These are phyloP conservation scores for Hyalella azteca DNA, from an alignment of 2,888 invertebrate genomes.

Conservation along the genomic window DNA sequence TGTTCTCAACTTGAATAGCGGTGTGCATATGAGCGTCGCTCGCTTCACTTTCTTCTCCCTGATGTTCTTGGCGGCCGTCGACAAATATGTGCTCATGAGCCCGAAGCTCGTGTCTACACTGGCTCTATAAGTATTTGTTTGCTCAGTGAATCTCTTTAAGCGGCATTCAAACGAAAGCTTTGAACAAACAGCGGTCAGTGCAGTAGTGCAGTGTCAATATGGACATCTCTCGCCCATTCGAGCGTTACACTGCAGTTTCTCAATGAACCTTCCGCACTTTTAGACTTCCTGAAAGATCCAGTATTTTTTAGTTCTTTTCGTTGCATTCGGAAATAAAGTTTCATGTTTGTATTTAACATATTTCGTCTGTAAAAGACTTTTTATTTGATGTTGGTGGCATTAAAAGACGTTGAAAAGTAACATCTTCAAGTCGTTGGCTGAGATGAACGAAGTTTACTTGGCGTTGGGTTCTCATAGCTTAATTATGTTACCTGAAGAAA, in stretches of 20 bases:
- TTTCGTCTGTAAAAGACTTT: too few relatives aligned
- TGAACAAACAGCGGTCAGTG: slow-evolving; percentile 21
- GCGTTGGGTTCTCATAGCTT: background rate
- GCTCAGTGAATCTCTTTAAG: slow-evolving; percentile 13
- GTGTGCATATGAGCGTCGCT: too few relatives aligned
- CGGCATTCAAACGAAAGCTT: slow-evolving; percentile 13
- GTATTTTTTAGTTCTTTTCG: too few relatives aligned
- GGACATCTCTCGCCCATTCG: background rate
- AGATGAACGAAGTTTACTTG: background rate
- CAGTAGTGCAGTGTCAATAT: slow-evolving; percentile 21
- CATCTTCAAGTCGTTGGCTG: too few relatives aligned
- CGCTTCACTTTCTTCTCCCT: background rate
- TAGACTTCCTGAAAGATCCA: too few relatives aligned
- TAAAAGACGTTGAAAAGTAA: too few relatives aligned
- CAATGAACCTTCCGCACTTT: too few relatives aligned
- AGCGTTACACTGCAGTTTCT: background rate
- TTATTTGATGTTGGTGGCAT: too few relatives aligned
- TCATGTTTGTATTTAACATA: too few relatives aligned
- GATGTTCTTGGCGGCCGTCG: background rate
- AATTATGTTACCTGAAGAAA: slow-evolving; percentile 8
- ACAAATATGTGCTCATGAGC: background rate
- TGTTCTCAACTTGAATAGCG: background rate
- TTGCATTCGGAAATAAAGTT: too few relatives aligned
- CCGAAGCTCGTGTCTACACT: background rate
- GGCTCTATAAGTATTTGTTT: slow-evolving; percentile 9